Evolutionary conservation across 2,888 invertebrate genomes (phyloP).

Genomic region (Therioaphis trifolii): DNA sequence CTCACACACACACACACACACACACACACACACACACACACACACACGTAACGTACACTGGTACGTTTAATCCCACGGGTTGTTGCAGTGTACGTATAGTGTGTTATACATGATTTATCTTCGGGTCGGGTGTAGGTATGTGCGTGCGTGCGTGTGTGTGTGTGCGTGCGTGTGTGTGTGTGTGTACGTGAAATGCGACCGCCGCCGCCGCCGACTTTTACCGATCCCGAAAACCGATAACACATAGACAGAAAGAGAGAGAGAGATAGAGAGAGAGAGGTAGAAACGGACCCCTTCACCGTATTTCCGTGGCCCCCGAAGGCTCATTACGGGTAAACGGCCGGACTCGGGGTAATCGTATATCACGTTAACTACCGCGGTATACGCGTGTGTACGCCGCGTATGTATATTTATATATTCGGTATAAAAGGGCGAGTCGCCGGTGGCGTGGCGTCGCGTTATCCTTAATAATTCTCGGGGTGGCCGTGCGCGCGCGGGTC

Average conservation of each 20-base stretch:
- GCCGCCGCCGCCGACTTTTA: slow-evolving; percentile 42
- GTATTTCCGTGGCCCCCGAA: slow-evolving; percentile 32
- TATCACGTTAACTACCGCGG: background rate
- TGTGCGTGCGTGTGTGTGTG: too few relatives aligned
- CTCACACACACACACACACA: too few relatives aligned
- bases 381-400: slow-evolving; percentile 30
- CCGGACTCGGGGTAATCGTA: slow-evolving; percentile 26
- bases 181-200: background rate
- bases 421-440: background rate
- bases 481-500: slow-evolving; percentile 1
- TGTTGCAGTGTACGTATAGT: background rate
- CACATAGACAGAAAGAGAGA: background rate
- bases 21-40: too few relatives aligned
- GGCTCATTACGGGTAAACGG: slow-evolving; percentile 33
- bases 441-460: background rate
- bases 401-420: background rate
- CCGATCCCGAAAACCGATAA: slow-evolving; percentile 54
- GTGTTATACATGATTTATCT: slow-evolving; percentile 37
- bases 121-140: slow-evolving; percentile 13
- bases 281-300: background rate
- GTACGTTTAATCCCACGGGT: slow-evolving; percentile 37
- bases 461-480: slow-evolving; percentile 28
- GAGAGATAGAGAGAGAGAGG: slow-evolving; percentile 5
- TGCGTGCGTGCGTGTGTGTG: too few relatives aligned
- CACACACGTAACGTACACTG: too few relatives aligned